A percentile compares a stretch with the other conserved stretches of the same genome.
These are phyloP conservation scores for Falco biarmicus DNA, from an alignment of 2,797 vertebrate species.

Conservation along the genomic window DNA sequence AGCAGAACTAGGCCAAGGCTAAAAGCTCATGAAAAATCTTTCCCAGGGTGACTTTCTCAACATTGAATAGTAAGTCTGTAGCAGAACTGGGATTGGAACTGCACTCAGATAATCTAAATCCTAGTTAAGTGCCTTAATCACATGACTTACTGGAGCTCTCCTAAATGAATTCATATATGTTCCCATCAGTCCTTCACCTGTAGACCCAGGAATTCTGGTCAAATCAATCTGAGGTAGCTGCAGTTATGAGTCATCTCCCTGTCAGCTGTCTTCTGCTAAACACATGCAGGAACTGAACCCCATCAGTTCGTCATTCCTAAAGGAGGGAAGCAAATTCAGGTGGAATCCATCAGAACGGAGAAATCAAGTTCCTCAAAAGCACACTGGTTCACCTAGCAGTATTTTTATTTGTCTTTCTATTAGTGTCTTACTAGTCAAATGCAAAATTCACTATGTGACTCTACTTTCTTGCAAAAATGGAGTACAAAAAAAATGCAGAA, in stretches of 20 bases:
- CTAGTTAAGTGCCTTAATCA: constrained; percentile 44
- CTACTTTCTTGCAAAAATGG: background rate
- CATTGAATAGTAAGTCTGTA: background rate
- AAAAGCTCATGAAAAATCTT: constrained; percentile 25
- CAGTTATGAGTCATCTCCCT: background rate
- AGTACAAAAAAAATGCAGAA: background rate
- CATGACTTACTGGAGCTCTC: constrained; percentile 50
- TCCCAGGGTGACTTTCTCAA: constrained; percentile 8
- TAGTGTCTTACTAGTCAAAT: background rate
- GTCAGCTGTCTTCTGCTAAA: background rate
- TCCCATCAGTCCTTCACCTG: constrained; percentile 53
- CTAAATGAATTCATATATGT: constrained; percentile 40
- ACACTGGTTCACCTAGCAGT: background rate
- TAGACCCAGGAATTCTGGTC: background rate
- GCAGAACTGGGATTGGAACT: background rate
- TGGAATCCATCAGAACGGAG: background rate
- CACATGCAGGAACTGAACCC: rapidly evolving
- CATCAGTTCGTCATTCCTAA: background rate
- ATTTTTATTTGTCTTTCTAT: background rate
- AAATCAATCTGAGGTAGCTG: background rate
- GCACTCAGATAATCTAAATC: constrained; percentile 13
- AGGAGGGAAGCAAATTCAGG: background rate
- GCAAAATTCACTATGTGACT: background rate
- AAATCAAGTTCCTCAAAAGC: background rate
- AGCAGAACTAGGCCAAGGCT: background rate